Conservation (phyloP, 64 coral and sea anemone species). For the Actinia equina region DNA sequence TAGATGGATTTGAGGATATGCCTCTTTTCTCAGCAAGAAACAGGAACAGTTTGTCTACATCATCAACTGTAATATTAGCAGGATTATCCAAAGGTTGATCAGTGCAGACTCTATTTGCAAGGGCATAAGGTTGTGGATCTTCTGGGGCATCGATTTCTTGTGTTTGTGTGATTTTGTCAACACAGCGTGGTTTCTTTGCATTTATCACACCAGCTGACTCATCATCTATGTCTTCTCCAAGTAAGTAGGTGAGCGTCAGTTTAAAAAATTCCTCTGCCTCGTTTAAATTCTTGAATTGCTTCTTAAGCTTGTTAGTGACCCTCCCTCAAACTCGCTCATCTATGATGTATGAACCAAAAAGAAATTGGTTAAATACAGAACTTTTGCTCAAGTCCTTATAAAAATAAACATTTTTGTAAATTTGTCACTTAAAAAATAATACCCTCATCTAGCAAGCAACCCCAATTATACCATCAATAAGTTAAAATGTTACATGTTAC, state of each 20-base stretch:
- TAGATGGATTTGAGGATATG: not conserved
- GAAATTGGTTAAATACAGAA: not conserved
- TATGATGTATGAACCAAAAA: not conserved
- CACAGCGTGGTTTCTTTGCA: not conserved
- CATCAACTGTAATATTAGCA: not conserved
- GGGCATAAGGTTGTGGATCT: not conserved
- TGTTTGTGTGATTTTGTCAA: not conserved
- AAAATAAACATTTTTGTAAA: not conserved
- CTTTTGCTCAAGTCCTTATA: constrained; percentile 8
- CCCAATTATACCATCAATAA: constrained; percentile 8
- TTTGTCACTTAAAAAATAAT: constrained; percentile 4
- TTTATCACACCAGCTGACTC: not conserved
- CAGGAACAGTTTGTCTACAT: constrained; percentile 10
- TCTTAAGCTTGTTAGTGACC: not conserved
- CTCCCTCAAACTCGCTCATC: not conserved
- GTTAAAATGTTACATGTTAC: constrained; percentile 23
- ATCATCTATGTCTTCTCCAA: not conserved
- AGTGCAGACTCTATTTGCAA: too few relatives aligned
- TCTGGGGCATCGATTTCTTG: not conserved
- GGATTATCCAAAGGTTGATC: too few relatives aligned
- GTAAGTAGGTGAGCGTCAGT: not conserved
- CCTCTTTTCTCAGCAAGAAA: not conserved
- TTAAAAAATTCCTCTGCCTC: constrained; percentile 47
- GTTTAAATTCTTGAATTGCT: constrained; percentile 23
- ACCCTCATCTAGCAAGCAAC: not conserved